Base-by-base conservation (phyloP, 1,140 invertebrate species). In the Propsilocerus akamusi region DNA sequence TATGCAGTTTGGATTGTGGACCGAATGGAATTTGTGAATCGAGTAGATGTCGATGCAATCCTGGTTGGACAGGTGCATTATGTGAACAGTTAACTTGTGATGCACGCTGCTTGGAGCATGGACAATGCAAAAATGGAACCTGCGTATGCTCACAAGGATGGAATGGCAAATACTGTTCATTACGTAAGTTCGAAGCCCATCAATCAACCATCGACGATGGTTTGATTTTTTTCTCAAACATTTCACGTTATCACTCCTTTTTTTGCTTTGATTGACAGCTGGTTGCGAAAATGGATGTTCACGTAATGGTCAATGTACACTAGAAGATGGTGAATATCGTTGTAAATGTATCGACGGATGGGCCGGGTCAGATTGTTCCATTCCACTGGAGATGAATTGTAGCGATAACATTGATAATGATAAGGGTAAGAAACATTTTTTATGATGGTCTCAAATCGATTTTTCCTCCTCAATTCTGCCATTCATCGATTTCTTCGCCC, bases 71-170 rank as follows among this genome's bases (percentile, higher is more conserved):
- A 1, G 93, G 93, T 23, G 74, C 83, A 41, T 77, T 84, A 46
- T 97, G 94, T 64, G 88, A 95, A 65, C 81, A 86, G 59, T 72
- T 85, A 52, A 83, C 86, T 11, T 94, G 91, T 66, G 87, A 93
- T 61, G 63, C 76, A n/a, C 80, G 95, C 49, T 94, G 92, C 63
- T 78, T 80, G n/a, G 87, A 93, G 56, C 89, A 93, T 59, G 95
- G 96, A 0, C 86, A 92, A 64, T 99, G 96, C 68, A 83, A 88
- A 61, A 97, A 98, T 66, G 95, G 95, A 26, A 95, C 89, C 23
- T 99, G 95, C 65, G 81, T 93, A 37, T 98, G 95, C 66, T 83
- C 86, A 17, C 86, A 90, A 66, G 95, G 95, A 50, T 98, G 93
- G 93, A 97, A 97, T 69, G 94, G 94, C 53, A 78, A 83, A 58